Percentiles rank a stretch among this genome's conserved stretches.
phyloP scores from a whole-genome alignment of 2,113 vertebrate genomes.

The Coracopsis vasa region DNA sequence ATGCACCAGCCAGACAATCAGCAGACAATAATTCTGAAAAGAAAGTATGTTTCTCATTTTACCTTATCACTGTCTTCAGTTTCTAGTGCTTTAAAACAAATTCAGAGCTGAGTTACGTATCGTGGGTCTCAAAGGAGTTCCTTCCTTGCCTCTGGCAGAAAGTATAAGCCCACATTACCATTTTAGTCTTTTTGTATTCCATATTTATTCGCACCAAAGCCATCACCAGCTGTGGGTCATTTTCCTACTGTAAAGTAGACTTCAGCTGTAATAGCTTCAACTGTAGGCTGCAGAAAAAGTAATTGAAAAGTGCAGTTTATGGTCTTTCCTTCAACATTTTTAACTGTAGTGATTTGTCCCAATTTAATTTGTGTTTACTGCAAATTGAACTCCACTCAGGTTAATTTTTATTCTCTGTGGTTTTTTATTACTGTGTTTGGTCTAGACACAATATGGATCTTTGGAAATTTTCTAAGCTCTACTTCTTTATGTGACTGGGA shows the following conservation, averaged over 20 bases:
- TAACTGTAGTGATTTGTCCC: slow-evolving; percentile 53
- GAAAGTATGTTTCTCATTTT: background rate
- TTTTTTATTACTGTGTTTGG: slow-evolving; percentile 41
- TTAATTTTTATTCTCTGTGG: slow-evolving; percentile 55
- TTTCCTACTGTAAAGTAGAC: slow-evolving; percentile 25
- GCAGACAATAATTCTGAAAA: background rate
- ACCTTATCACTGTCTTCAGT: background rate
- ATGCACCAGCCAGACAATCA: background rate
- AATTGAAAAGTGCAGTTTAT: slow-evolving; percentile 22
- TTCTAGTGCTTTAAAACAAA: background rate
- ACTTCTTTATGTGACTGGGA: slow-evolving; percentile 20
- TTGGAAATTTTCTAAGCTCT: slow-evolving; percentile 29
- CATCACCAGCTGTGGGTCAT: background rate
- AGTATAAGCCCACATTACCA: background rate
- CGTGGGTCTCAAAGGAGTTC: background rate
- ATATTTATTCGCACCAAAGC: slow-evolving; percentile 6
- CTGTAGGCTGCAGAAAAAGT: background rate
- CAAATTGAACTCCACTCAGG: slow-evolving; percentile 43
- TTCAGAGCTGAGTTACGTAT: background rate
- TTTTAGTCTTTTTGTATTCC: background rate
- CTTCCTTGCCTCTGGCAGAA: background rate
- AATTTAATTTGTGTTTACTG: slow-evolving; percentile 51
- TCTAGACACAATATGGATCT: slow-evolving; percentile 53
- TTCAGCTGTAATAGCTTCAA: slow-evolving; percentile 24
- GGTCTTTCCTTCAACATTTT: slow-evolving; percentile 22